Evolutionary conservation across 2,888 invertebrate species (phyloP).

Genomic region (Drosophila melanosoma): DNA sequence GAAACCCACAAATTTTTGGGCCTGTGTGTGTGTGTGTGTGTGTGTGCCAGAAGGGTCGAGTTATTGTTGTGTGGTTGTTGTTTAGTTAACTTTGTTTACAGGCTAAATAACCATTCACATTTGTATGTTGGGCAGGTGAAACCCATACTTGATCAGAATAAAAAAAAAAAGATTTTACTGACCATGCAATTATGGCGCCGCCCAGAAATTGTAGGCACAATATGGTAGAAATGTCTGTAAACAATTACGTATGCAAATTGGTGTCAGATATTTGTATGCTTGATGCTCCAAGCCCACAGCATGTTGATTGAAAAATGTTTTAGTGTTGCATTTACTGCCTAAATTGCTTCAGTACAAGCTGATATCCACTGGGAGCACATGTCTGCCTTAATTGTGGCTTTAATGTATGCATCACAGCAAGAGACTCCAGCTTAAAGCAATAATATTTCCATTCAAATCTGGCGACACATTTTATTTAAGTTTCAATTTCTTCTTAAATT

Average conservation of each 20-base stretch:
- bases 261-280: slow-evolving; percentile 1
- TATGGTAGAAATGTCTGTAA: background rate
- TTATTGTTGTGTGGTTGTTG: background rate
- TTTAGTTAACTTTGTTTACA: background rate
- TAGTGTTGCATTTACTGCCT: background rate
- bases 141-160: slow-evolving; percentile 5
- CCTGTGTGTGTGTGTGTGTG: slow-evolving; percentile 10
- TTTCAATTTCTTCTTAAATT: background rate
- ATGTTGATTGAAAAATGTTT: background rate
- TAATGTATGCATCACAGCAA: background rate
- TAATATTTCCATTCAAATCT: background rate
- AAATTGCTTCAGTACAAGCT: background rate
- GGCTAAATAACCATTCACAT: background rate
- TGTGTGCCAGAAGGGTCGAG: background rate
- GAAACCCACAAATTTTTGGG: slow-evolving; percentile 44
- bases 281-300: background rate
- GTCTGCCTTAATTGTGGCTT: background rate
- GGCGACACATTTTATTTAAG: background rate
- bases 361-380: background rate
- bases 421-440: background rate
- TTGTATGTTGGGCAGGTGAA: background rate
- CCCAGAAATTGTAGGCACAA: background rate
- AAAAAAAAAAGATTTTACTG: background rate
- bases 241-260: background rate
- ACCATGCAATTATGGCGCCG: background rate